Percentiles rank a stretch among this genome's conserved stretches.
Conservation (phyloP, 1,140 invertebrate species). For the Drosophila nigrodunni region DNA sequence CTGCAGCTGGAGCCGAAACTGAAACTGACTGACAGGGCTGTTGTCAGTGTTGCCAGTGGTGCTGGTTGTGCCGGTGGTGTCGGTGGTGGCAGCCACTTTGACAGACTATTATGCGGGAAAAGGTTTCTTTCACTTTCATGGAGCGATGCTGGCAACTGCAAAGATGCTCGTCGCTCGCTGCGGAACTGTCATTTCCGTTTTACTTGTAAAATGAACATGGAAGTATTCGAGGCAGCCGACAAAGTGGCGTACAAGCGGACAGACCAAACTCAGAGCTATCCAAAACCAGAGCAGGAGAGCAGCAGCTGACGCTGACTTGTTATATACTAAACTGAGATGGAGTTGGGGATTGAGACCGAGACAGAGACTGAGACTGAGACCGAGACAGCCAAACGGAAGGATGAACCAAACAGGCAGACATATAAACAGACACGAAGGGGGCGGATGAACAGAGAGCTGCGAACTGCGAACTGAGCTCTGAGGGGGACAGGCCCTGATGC, state of each 20-base stretch:
- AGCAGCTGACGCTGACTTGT: conserved; percentile 81
- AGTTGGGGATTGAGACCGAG: conserved; percentile 32
- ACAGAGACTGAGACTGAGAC: conserved; percentile 29
- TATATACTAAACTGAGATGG: conserved; percentile 75
- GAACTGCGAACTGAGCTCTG: conserved; percentile 16
- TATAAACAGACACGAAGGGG: conserved; percentile 41
- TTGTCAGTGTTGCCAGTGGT: background rate
- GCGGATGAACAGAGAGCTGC: conserved; percentile 30
- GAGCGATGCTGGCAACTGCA: conserved; percentile 46
- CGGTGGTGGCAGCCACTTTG: conserved; percentile 63
- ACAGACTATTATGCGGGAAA: conserved; percentile 82
- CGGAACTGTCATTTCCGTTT: conserved; percentile 84
- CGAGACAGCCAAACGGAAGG: conserved; percentile 69
- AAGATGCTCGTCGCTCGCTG: conserved; percentile 76
- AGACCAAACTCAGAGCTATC: conserved; percentile 26
- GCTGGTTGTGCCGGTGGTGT: background rate
- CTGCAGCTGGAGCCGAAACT: conserved; percentile 24
- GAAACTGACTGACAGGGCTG: conserved; percentile 40
- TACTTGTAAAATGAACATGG: conserved; percentile 84
- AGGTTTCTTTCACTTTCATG: conserved; percentile 80
- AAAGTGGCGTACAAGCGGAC: conserved; percentile 63
- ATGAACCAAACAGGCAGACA: conserved; percentile 67
- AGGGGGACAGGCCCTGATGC: conserved; percentile 40
- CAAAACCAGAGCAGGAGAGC: conserved; percentile 20
- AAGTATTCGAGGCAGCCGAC: conserved; percentile 81